A percentile compares a stretch with the other conserved stretches of the same genome.
These are phyloP conservation scores for Aleiodes leptofemur DNA, from an alignment of 2,888 invertebrate genomes.

Conservation along the genomic window DNA sequence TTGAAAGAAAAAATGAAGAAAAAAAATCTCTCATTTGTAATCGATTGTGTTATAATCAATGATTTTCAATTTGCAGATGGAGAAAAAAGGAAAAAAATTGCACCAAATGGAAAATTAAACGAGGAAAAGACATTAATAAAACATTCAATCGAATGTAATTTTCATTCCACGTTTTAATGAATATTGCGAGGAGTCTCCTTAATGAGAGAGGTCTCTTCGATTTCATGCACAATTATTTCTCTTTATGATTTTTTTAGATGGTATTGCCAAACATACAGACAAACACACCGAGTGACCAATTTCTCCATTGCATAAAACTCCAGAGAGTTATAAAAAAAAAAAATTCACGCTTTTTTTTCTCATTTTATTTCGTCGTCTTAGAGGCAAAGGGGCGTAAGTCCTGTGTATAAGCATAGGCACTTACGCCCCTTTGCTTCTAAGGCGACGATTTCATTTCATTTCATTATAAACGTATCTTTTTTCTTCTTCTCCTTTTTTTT, in stretches of 20 bases:
- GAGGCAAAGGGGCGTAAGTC: too few species aligned
- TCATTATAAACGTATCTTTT: slow-evolving; percentile 6
- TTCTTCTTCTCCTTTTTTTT: neutral
- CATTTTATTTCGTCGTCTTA: neutral
- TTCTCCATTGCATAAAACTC: slow-evolving; percentile 42
- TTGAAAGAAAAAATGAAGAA: neutral
- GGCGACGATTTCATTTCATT: neutral
- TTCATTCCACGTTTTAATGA: slow-evolving; percentile 13
- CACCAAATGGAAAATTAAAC: slow-evolving; percentile 14
- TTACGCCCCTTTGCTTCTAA: too few species aligned
- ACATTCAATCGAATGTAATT: slow-evolving; percentile 45
- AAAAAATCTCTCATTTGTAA: slow-evolving; percentile 7
- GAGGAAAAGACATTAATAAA: slow-evolving; percentile 35
- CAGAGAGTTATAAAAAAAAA: slow-evolving; percentile 45
- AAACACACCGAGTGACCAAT: slow-evolving; percentile 11
- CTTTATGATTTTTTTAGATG: slow-evolving; percentile 20
- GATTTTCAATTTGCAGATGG: neutral
- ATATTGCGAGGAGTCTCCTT: slow-evolving; percentile 1
- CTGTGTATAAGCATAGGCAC: too few species aligned
- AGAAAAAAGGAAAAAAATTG: slow-evolving; percentile 10
- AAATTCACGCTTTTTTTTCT: neutral
- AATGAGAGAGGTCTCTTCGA: slow-evolving; percentile 24
- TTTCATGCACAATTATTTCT: slow-evolving; percentile 5
- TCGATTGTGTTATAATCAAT: neutral
- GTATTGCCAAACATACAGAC: slow-evolving; percentile 15